Evolutionary conservation across 2,888 invertebrate species (phyloP).

Genomic region (Tetragonisca angustula): DNA sequence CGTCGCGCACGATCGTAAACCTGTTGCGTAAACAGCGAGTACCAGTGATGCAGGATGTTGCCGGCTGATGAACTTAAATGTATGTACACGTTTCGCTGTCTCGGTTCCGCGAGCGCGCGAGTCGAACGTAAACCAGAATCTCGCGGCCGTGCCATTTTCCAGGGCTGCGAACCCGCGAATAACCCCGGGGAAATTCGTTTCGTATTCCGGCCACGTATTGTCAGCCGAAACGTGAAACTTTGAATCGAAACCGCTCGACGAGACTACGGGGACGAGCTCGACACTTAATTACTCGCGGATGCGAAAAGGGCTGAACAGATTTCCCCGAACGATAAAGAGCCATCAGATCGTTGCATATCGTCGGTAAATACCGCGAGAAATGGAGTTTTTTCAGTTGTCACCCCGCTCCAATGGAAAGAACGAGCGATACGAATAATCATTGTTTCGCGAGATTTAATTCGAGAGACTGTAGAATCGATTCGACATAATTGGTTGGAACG

Average conservation of each 20-base stretch:
- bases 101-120: slow-evolving; percentile 12
- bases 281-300: slow-evolving; percentile 29
- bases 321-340: slow-evolving; percentile 14
- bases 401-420: background rate
- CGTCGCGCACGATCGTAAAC: slow-evolving; percentile 44
- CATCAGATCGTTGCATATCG: background rate
- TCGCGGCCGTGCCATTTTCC: slow-evolving; percentile 27
- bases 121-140: slow-evolving; percentile 46
- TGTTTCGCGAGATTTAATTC: too few species aligned
- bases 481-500: background rate
- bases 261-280: background rate
- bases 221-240: slow-evolving; percentile 16
- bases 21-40: slow-evolving; percentile 45
- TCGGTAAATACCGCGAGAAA: background rate
- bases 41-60: background rate
- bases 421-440: background rate
- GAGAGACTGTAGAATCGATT: background rate
- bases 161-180: slow-evolving; percentile 39
- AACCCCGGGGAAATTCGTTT: slow-evolving; percentile 47
- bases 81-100: slow-evolving; percentile 36
- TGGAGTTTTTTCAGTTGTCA: background rate
- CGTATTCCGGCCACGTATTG: slow-evolving; percentile 28
- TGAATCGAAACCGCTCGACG: slow-evolving; percentile 34
- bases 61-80: slow-evolving; percentile 49
- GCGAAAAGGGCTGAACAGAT: background rate